Percentiles rank a stretch among this genome's conserved stretches.
Conservation (phyloP, 2,797 vertebrate species). For the Calcarius lapponicus region DNA sequence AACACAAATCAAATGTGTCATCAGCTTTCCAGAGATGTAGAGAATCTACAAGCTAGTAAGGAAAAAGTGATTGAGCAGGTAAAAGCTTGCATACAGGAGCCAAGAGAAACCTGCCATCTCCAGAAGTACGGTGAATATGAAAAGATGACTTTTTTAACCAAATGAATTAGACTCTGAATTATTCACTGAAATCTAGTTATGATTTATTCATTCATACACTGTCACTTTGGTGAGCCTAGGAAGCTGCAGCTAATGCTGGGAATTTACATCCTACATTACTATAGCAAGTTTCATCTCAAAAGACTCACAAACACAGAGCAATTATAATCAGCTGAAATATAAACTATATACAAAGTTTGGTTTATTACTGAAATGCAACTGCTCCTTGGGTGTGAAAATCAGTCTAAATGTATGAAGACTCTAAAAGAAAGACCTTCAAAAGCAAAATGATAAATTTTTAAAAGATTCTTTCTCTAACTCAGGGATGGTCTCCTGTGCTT, state of each 20-base stretch:
- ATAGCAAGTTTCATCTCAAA: conserved; percentile 8
- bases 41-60: not conserved
- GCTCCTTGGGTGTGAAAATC: not conserved
- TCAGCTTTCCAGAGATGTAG: not conserved
- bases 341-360: not conserved
- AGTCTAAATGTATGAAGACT: not conserved
- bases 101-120: not conserved
- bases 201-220: conserved; percentile 51
- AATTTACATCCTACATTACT: conserved; percentile 8
- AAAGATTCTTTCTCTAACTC: not conserved
- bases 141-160: not conserved
- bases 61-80: not conserved
- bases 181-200: conserved; percentile 38
- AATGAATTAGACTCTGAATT: conserved; percentile 35
- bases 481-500: not conserved
- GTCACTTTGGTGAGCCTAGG: conserved; percentile 29
- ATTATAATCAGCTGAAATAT: conserved; percentile 43
- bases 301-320: conserved; percentile 7
- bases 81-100: not conserved
- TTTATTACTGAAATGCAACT: not conserved
- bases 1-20: not conserved
- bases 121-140: not conserved
- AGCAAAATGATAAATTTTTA: not conserved
- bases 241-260: conserved; percentile 16
- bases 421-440: not conserved